Base-by-base conservation (phyloP, 2,113 vertebrate genomes). In the Caloenas nicobarica region DNA sequence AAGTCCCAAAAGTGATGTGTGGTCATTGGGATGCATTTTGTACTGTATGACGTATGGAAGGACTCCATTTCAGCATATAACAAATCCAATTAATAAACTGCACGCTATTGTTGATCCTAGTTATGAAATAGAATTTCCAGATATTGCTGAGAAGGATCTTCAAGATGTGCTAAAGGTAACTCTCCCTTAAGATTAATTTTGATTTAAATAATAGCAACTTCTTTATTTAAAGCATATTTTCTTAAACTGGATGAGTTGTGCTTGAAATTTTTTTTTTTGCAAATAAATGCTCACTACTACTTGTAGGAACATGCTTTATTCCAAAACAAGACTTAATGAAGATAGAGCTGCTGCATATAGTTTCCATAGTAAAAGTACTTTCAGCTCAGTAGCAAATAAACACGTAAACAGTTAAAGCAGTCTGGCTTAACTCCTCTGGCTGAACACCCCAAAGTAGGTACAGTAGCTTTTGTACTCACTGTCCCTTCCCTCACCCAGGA, bases 11-110 rank as follows among this genome's bases (percentile, higher is more conserved):
- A 99, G 99, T 44, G 99, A 99, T 46, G 99, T 99, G 46, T 99
- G 99, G 99, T 99, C 99, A 12, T 96, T 99, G 54, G 99, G 99
- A 19, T 99, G 99, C 86, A 99, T 99, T 97, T 97, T 99, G 81
- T 99, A 99, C 92, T 99, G 98, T 53, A 99, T 99, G 99, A 99
- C 99, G 7, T 99, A 99, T 9, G 98, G 99, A 46, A 99, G 98
- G 97, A 99, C 99, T 82, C 99, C 99, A 1, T 99, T 99, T 97
- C 99, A 99, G 89, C 99, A 98, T 94, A 99, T 99, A 97, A 99
- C 98, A 95, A 99, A 98, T 95, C 98, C 99, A 90, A 98, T 99
- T 66, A 98, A 98, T 89, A 99, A 99, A 94, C 96, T 99, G 65
- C 99, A 99, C 57, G 98, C 99, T 96, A 99, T 99, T 81, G 98